These are phyloP conservation scores for Pipistrellus pygmaeus DNA, from an alignment of 2,797 vertebrate genomes.

Conservation along the genomic window DNA sequence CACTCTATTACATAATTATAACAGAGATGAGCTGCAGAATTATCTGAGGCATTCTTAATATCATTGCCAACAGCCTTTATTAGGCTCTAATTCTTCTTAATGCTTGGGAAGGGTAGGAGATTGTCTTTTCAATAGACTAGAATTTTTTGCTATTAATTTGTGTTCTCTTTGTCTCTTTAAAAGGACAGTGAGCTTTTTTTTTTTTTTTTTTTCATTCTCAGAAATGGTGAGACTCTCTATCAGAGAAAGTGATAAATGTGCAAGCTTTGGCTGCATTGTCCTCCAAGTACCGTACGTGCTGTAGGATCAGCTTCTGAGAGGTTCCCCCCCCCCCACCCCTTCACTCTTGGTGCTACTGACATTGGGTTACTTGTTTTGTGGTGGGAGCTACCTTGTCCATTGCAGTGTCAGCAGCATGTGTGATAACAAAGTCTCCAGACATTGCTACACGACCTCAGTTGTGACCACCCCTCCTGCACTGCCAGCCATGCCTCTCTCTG, in stretches of 20 bases:
- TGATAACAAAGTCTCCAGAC: background rate
- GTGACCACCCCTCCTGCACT: too few relatives aligned
- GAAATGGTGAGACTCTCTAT: background rate
- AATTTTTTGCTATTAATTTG: background rate
- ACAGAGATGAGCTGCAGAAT: background rate
- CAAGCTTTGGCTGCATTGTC: background rate
- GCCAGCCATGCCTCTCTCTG: too few relatives aligned
- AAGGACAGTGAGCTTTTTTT: background rate
- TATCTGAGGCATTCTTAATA: rapidly evolving
- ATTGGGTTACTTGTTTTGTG: background rate
- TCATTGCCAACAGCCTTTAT: background rate
- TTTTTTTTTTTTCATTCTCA: background rate
- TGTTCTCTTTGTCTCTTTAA: background rate
- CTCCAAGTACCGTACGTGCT: background rate
- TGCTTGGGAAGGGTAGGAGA: too few relatives aligned
- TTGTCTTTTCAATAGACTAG: background rate
- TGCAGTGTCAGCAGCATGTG: rapidly evolving
- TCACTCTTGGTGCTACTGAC: rapidly evolving
- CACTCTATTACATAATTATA: background rate
- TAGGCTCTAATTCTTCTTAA: background rate
- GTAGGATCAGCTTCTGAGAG: too few relatives aligned
- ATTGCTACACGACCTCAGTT: background rate
- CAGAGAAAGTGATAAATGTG: background rate
- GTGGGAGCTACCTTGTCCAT: rapidly evolving
- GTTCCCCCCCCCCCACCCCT: too few relatives aligned